These are phyloP conservation scores for Montipora capitata DNA, from an alignment of 92 coral and sea anemone genomes.

Conservation along the genomic window DNA sequence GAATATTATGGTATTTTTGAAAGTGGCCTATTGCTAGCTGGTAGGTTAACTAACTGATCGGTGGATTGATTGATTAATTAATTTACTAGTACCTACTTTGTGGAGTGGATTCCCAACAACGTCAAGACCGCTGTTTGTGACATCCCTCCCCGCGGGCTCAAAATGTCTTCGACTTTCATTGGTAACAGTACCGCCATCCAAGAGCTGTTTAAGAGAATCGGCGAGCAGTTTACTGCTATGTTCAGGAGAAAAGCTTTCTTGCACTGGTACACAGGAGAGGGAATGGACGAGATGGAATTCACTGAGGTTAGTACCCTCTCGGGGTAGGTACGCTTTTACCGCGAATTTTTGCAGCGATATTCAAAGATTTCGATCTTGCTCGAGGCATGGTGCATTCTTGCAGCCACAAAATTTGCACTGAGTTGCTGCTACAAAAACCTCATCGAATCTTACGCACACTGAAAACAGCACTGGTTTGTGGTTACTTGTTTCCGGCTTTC, in stretches of 20 bases:
- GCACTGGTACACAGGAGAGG: constrained; percentile 98
- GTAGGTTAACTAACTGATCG: neutral
- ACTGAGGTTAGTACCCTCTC: constrained; percentile 82
- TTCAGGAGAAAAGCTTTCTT: constrained; percentile 95
- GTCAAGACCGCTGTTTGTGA: constrained; percentile 99
- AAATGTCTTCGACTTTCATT: constrained; percentile 92
- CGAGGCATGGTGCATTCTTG: no score
- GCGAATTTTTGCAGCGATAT: no score
- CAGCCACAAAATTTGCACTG: no score
- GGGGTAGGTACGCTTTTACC: neutral
- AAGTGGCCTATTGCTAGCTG: no score
- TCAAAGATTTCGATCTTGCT: no score
- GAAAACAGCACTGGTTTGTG: no score
- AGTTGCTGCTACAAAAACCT: no score
- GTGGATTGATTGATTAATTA: neutral
- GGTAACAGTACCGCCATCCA: constrained; percentile 94
- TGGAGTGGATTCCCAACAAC: constrained; percentile 98
- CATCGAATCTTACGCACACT: no score
- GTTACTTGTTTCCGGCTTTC: no score
- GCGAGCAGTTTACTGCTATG: constrained; percentile 97
- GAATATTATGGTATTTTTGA: no score
- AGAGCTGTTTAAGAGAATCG: constrained; percentile 92
- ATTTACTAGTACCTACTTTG: constrained; percentile 83
- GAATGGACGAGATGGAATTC: constrained; percentile 98
- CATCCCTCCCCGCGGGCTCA: constrained; percentile 98